Conservation (phyloP, 2,797 vertebrate species). For the Notoglanidium macrostoma region DNA sequence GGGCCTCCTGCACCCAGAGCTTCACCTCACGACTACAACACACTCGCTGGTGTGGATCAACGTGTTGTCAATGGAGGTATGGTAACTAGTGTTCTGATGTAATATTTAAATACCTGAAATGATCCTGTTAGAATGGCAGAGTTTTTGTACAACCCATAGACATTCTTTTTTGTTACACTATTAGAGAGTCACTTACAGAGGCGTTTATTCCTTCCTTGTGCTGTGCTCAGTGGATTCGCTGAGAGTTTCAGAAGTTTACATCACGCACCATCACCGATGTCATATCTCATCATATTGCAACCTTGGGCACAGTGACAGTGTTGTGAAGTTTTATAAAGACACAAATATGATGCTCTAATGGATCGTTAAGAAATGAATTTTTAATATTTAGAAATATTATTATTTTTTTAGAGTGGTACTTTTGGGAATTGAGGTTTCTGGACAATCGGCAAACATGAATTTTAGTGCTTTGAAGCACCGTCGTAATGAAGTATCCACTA, state of each 20-base stretch:
- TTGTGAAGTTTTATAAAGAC: background rate
- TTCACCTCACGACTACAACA: slow-evolving; percentile 91
- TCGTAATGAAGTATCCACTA: background rate
- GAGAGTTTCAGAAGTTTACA: background rate
- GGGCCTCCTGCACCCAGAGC: slow-evolving; percentile 84
- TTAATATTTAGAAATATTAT: no score
- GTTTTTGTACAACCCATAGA: background rate
- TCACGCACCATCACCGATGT: background rate
- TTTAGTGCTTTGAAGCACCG: background rate
- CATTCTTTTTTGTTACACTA: background rate
- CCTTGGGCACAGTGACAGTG: background rate
- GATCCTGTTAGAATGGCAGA: background rate
- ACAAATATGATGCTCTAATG: background rate
- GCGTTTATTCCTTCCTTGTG: no score
- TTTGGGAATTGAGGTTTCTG: background rate
- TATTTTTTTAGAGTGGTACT: no score
- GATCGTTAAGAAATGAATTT: background rate
- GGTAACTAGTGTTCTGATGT: background rate
- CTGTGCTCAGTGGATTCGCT: background rate
- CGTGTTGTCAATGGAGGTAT: slow-evolving; percentile 98
- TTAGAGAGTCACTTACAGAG: background rate
- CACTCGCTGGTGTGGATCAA: slow-evolving; percentile 89
- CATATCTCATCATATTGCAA: background rate
- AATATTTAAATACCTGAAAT: background rate
- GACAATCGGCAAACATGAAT: background rate